A percentile compares a stretch with the other conserved stretches of the same genome.
phyloP scores from a whole-genome alignment of 2,797 vertebrate genomes.

The Gorsachius magnificus region DNA sequence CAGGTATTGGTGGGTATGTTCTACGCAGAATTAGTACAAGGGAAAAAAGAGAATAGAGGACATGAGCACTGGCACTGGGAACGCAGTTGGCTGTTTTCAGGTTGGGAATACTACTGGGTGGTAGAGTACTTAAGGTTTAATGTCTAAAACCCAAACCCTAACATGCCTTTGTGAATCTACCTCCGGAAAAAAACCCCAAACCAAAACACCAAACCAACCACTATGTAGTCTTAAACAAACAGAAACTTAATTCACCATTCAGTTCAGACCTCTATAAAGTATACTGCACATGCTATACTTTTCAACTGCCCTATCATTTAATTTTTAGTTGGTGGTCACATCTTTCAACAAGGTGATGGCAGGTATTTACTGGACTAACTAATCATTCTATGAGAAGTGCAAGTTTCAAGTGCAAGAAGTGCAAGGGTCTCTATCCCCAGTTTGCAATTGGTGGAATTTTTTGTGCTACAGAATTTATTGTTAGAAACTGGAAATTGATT shows the following conservation, averaged over 20 bases:
- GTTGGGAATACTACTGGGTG: neutral
- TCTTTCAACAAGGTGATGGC: neutral
- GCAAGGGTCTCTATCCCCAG: neutral
- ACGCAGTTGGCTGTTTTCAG: neutral
- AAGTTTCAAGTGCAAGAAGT: neutral
- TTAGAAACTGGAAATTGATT: neutral
- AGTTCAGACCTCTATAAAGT: neutral
- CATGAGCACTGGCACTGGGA: neutral
- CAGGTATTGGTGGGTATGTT: neutral
- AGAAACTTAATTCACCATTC: neutral
- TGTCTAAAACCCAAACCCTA: neutral
- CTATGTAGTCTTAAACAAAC: neutral
- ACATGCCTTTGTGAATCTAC: neutral
- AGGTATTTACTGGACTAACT: neutral
- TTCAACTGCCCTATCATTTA: neutral
- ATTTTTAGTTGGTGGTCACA: neutral
- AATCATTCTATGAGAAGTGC: neutral
- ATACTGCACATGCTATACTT: fast-evolving
- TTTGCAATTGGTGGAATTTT: neutral
- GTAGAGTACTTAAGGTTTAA: neutral
- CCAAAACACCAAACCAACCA: neutral
- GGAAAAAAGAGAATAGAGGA: neutral
- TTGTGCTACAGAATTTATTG: neutral
- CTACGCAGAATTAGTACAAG: neutral
- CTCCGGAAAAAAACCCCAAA: neutral